Evolutionary conservation across 2,113 vertebrate genomes (phyloP).

Genomic region (Menidia beryllina): DNA sequence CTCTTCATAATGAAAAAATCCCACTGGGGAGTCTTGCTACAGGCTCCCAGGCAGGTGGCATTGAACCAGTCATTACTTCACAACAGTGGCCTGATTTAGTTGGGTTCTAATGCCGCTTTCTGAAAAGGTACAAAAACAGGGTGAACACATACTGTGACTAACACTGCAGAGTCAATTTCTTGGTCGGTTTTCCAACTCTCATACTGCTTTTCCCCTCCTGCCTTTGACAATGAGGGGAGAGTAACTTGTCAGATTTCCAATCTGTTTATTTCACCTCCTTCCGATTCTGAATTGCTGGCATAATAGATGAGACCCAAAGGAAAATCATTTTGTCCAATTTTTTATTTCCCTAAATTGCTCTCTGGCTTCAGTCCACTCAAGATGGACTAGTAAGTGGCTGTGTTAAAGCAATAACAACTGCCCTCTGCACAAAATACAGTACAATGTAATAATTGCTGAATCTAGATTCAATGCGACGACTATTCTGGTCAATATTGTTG

Average conservation of each 20-base stretch:
- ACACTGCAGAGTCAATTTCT: conserved; percentile 70
- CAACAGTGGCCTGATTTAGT: conserved; percentile 72
- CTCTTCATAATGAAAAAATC: conserved; percentile 76
- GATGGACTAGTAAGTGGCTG: conserved; percentile 23
- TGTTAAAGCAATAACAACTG: conserved; percentile 45
- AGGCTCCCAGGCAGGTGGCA: conserved; percentile 74
- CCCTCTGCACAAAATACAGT: conserved; percentile 28
- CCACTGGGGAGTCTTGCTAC: conserved; percentile 69
- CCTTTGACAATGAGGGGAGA: conserved; percentile 62
- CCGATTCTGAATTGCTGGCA: conserved; percentile 56
- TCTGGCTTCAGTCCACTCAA: conserved; percentile 33
- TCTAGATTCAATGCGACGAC: conserved; percentile 42
- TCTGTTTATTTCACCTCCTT: conserved; percentile 59
- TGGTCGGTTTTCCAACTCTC: conserved; percentile 46
- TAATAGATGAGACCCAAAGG: conserved; percentile 59
- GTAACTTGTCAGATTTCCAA: conserved; percentile 62
- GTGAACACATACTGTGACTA: conserved; percentile 68
- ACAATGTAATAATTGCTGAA: conserved; percentile 46
- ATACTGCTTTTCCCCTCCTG: conserved; percentile 61
- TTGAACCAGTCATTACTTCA: conserved; percentile 79
- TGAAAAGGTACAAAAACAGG: conserved; percentile 65
- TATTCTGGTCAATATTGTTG: conserved; percentile 47
- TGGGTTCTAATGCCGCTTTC: conserved; percentile 60
- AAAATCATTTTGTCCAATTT: conserved; percentile 65
- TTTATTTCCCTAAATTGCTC: conserved; percentile 53